Percentiles rank a stretch among this genome's conserved stretches.
These are phyloP conservation scores for Acheta domesticus DNA, from an alignment of 2,888 invertebrate genomes.

Conservation along the genomic window DNA sequence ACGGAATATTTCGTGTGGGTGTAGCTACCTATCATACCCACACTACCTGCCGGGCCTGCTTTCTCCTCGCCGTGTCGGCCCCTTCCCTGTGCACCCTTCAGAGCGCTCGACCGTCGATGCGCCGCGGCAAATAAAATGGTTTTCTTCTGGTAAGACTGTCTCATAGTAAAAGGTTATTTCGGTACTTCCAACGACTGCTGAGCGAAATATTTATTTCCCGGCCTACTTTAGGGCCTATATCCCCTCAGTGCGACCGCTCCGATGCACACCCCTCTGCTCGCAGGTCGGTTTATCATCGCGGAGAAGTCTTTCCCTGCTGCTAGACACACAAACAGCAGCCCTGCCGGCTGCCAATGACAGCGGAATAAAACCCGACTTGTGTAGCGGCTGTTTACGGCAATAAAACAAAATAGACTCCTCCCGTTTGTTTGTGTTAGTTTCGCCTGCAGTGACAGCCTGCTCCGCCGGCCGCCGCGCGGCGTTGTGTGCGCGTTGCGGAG, in stretches of 20 bases:
- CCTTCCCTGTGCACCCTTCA: neutral
- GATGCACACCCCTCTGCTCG: neutral
- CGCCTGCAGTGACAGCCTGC: constrained; percentile 9
- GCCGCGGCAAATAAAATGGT: constrained; percentile 10
- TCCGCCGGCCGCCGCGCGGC: neutral
- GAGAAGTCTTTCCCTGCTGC: constrained; percentile 7
- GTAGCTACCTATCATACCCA: no score
- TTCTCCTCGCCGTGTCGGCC: neutral
- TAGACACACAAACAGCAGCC: neutral
- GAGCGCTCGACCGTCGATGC: neutral
- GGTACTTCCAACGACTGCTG: constrained; percentile 18
- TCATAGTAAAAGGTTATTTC: constrained; percentile 18
- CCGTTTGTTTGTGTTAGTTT: constrained; percentile 9
- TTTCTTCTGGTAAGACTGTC: constrained; percentile 18
- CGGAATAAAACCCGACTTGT: neutral
- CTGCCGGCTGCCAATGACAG: neutral
- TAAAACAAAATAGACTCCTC: constrained; percentile 18
- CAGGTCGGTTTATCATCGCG: constrained; percentile 18
- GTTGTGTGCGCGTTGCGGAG: no score
- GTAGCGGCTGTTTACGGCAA: constrained; percentile 10
- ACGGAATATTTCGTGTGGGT: no score
- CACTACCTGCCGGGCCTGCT: rapidly evolving
- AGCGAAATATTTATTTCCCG: constrained; percentile 18
- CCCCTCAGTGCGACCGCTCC: constrained; percentile 3
- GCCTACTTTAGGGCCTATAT: constrained; percentile 7